These are phyloP conservation scores for Lordiphosa collinella DNA, from an alignment of 1,140 invertebrate species.

Conservation along the genomic window DNA sequence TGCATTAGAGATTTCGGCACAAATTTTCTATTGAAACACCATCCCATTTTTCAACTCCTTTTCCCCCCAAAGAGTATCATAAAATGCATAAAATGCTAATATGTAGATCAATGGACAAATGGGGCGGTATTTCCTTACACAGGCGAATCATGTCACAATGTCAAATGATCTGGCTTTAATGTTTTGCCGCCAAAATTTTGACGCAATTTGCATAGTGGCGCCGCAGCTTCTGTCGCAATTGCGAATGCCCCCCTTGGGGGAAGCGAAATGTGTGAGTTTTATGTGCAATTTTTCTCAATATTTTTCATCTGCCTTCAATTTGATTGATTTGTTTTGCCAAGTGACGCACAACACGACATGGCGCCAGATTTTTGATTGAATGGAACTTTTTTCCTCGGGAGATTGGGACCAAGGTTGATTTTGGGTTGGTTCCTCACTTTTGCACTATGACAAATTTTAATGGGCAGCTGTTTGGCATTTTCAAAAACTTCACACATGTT, in stretches of 20 bases:
- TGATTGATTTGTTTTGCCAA: slow-evolving; percentile 75
- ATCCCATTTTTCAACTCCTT: too few species aligned
- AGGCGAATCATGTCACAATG: slow-evolving; percentile 49
- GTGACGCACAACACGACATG: slow-evolving; percentile 30
- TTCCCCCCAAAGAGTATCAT: too few species aligned
- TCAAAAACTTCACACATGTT: slow-evolving; percentile 32
- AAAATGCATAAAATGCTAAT: slow-evolving; percentile 18
- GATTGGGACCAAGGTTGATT: slow-evolving; percentile 37
- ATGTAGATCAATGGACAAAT: slow-evolving; percentile 14
- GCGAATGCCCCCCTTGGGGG: background rate
- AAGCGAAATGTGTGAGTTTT: background rate
- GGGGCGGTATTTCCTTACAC: slow-evolving; percentile 17
- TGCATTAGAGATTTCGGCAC: too few species aligned
- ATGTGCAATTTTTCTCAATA: slow-evolving; percentile 52
- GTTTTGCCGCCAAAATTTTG: slow-evolving; percentile 57
- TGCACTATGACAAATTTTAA: slow-evolving; percentile 11
- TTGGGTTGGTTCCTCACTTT: too few species aligned
- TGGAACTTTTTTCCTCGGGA: background rate
- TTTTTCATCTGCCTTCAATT: slow-evolving; percentile 27
- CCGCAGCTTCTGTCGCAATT: slow-evolving; percentile 51
- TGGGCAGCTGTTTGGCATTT: slow-evolving; percentile 49
- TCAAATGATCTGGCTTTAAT: slow-evolving; percentile 64
- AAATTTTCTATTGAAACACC: too few species aligned
- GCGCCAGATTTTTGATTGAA: slow-evolving; percentile 48
- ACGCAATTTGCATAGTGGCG: slow-evolving; percentile 59